These are phyloP conservation scores for Diadegma fenestrale DNA, from an alignment of 2,888 invertebrate species.

Conservation along the genomic window DNA sequence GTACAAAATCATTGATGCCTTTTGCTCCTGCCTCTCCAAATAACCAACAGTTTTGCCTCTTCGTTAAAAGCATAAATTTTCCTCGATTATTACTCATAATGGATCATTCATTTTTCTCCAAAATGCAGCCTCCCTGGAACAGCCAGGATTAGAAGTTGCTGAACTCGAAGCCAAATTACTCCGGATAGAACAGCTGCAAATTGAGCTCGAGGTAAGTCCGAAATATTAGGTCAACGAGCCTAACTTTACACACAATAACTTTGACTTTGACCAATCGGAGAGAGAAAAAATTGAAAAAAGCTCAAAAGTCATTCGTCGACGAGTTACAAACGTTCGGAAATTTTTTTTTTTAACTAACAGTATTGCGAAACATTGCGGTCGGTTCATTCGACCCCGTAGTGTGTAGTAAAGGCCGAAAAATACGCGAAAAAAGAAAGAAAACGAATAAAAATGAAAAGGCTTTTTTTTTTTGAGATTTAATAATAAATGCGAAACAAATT, in stretches of 20 bases:
- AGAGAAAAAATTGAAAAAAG: too few relatives aligned
- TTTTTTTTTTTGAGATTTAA: too few relatives aligned
- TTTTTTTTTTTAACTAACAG: too few relatives aligned
- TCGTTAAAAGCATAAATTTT: conserved; percentile 43
- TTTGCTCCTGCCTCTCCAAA: conserved; percentile 64
- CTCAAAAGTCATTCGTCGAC: too few relatives aligned
- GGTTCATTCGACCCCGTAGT: too few relatives aligned
- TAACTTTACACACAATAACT: background rate
- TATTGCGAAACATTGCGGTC: too few relatives aligned
- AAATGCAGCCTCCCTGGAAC: conserved; percentile 80
- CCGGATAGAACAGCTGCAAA: conserved; percentile 87
- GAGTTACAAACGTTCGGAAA: too few relatives aligned
- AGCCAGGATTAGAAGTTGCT: conserved; percentile 81
- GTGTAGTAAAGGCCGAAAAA: too few relatives aligned
- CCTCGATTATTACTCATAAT: conserved; percentile 47
- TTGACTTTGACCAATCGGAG: background rate
- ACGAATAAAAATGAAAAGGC: too few relatives aligned
- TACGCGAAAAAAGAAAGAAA: too few relatives aligned
- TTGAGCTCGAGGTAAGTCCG: conserved; percentile 87
- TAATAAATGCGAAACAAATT: conserved; percentile 24
- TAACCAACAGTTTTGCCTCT: conserved; percentile 76
- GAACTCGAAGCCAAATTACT: conserved; percentile 87
- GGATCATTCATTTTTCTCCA: conserved; percentile 61
- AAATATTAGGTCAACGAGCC: background rate
- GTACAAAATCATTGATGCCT: conserved; percentile 71